phyloP scores from a whole-genome alignment of 1,140 invertebrate species.

The Pissodes strobi region DNA sequence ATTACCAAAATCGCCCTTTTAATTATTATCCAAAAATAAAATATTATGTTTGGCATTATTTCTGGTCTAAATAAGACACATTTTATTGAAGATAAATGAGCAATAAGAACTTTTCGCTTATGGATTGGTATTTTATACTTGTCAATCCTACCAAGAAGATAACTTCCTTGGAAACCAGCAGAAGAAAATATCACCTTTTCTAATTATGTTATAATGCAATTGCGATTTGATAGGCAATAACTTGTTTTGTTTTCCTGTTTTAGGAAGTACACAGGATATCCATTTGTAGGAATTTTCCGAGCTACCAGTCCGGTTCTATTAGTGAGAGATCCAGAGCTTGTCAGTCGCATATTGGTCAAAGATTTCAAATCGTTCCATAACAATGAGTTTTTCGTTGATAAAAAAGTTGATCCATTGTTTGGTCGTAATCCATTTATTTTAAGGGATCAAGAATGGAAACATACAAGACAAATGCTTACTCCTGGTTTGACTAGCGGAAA shows the following conservation, averaged over 20 bases:
- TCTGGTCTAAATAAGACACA: too few species aligned
- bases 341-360: slow-evolving; percentile 53
- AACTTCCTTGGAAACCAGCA: too few species aligned
- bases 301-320: slow-evolving; percentile 53
- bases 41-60: too few species aligned
- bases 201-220: too few species aligned
- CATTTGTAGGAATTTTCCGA: slow-evolving; percentile 57
- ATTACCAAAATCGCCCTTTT: too few species aligned
- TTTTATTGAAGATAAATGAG: too few species aligned
- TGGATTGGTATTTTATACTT: too few species aligned
- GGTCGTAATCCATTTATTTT: slow-evolving; percentile 57
- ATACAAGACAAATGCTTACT: slow-evolving; percentile 59
- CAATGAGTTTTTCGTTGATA: slow-evolving; percentile 48
- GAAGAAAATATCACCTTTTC: too few species aligned
- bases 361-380: slow-evolving; percentile 51
- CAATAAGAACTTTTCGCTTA: too few species aligned
- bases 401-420: slow-evolving; percentile 55
- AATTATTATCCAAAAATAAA: too few species aligned
- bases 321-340: slow-evolving; percentile 55
- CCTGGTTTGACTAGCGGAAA: slow-evolving; percentile 60
- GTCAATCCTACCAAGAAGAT: too few species aligned
- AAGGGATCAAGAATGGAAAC: slow-evolving; percentile 60
- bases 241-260: slow-evolving; percentile 24
- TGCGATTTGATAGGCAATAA: too few species aligned
- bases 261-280: slow-evolving; percentile 51